Evolutionary conservation across 2,797 vertebrate genomes (phyloP).

Genomic region (Myotis myotis): DNA sequence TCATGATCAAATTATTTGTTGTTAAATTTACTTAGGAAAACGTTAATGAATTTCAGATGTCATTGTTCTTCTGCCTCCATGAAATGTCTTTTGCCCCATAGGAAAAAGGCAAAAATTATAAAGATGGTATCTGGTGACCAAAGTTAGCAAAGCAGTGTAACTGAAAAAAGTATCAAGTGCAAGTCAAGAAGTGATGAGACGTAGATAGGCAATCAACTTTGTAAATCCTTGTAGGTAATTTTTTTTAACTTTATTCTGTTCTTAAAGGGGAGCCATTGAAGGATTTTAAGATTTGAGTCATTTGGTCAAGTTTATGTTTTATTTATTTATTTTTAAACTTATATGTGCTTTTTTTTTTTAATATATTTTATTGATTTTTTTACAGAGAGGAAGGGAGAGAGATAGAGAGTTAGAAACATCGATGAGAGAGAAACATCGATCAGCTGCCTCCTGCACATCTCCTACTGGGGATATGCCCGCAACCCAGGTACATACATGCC

Average conservation of each 20-base stretch:
- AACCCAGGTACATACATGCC: too few relatives aligned
- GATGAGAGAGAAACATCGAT: too few relatives aligned
- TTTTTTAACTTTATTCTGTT: slow-evolving; percentile 15
- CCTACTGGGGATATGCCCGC: too few relatives aligned
- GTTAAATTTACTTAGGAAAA: slow-evolving; percentile 41
- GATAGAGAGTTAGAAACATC: too few relatives aligned
- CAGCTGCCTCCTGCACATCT: too few relatives aligned
- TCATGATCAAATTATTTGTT: slow-evolving; percentile 41
- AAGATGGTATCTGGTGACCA: neutral
- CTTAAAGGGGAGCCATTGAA: neutral
- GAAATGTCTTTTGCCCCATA: slow-evolving; percentile 44
- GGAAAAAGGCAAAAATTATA: slow-evolving; percentile 19
- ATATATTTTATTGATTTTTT: too few relatives aligned
- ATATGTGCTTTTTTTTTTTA: too few relatives aligned
- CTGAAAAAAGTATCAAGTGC: neutral
- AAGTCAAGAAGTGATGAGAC: slow-evolving; percentile 2
- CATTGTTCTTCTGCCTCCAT: neutral
- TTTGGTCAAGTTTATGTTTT: slow-evolving; percentile 44
- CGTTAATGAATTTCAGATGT: slow-evolving; percentile 45
- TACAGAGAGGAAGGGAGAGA: too few relatives aligned
- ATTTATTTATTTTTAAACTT: too few relatives aligned
- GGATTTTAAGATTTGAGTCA: slow-evolving; percentile 37
- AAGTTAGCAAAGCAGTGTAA: neutral
- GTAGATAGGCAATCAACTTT: neutral
- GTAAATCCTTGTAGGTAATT: neutral